phyloP scores from a whole-genome alignment of 2,797 vertebrate species.

The Intellagama lesueurii region DNA sequence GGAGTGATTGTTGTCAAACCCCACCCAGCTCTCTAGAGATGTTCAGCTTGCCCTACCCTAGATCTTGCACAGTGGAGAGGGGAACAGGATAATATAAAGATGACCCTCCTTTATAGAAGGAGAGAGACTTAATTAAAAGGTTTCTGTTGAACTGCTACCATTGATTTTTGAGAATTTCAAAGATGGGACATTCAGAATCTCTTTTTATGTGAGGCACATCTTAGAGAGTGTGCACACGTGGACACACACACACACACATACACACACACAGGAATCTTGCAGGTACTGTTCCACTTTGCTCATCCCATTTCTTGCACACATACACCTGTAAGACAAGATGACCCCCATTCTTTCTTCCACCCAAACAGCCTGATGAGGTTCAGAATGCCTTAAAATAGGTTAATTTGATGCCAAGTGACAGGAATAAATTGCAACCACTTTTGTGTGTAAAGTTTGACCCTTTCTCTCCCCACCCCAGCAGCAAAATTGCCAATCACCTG shows the following conservation, averaged over 20 bases:
- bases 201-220: neutral
- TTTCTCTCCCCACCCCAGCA: slow-evolving; percentile 20
- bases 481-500: slow-evolving; percentile 67
- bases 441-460: slow-evolving; percentile 65
- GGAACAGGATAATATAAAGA: neutral
- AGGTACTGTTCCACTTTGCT: neutral
- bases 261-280: neutral
- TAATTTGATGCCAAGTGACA: slow-evolving; percentile 65
- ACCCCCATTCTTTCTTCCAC: slow-evolving; percentile 51
- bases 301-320: neutral
- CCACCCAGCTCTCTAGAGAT: neutral
- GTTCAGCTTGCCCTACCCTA: neutral
- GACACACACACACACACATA: no score
- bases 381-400: slow-evolving; percentile 61
- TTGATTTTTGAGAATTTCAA: neutral
- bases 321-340: slow-evolving; percentile 30
- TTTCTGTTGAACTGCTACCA: neutral
- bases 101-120: neutral
- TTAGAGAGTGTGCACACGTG: neutral
- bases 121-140: neutral
- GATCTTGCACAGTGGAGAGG: neutral
- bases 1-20: no score
- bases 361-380: slow-evolving; percentile 57
- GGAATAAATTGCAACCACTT: slow-evolving; percentile 62
- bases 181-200: neutral